A percentile compares a stretch with the other conserved stretches of the same genome.
Conservation (phyloP, 2,797 vertebrate species). For the Alosa sapidissima region DNA sequence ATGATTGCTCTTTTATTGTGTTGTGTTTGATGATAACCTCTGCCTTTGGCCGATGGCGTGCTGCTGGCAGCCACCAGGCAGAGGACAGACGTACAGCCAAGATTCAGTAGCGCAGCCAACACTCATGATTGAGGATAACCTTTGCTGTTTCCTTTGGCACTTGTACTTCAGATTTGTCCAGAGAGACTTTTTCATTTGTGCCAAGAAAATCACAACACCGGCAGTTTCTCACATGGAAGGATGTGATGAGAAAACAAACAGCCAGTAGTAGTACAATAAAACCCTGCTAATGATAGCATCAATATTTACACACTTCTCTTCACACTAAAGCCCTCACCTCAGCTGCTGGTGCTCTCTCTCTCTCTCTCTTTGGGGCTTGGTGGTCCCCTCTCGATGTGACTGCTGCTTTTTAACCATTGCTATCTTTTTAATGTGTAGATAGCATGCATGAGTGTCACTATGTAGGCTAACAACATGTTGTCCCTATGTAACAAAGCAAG, state of each 20-base stretch:
- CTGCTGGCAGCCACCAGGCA: neutral
- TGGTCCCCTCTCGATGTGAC: neutral
- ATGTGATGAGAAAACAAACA: slow-evolving; percentile 12
- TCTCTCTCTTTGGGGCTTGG: neutral
- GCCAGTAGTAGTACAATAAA: neutral
- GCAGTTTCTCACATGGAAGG: neutral
- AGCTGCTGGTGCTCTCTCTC: neutral
- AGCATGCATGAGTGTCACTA: neutral
- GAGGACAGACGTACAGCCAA: neutral
- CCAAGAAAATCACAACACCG: slow-evolving; percentile 5
- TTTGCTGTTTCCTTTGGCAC: slow-evolving; percentile 16
- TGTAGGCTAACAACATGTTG: neutral
- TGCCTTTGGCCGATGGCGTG: neutral
- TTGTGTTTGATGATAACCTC: neutral
- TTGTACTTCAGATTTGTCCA: neutral
- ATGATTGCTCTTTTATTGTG: neutral
- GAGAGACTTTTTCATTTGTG: neutral
- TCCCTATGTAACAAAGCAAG: neutral
- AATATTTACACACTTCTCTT: neutral
- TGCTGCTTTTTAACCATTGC: neutral
- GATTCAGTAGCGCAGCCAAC: neutral
- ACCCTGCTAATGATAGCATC: neutral
- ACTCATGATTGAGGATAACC: slow-evolving; percentile 2
- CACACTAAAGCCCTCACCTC: neutral
- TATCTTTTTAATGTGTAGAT: neutral